Evolutionary conservation across 2,888 invertebrate species (phyloP).

Genomic region (Brachyptera putata): DNA sequence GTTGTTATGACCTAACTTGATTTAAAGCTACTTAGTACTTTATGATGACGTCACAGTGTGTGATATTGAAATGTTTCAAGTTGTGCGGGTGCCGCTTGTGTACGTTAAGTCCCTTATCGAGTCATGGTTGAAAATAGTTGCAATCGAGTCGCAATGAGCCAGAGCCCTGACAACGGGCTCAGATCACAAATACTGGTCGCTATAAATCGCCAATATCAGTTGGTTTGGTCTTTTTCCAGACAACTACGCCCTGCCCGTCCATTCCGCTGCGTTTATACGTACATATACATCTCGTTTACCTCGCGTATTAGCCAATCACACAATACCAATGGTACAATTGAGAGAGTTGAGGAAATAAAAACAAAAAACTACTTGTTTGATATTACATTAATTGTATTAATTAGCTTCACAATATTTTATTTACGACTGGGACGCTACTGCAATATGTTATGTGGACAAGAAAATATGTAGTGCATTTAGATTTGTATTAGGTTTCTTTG

Average conservation of each 20-base stretch:
- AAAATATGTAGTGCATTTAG: slow-evolving; percentile 13
- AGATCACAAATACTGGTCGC: slow-evolving; percentile 18
- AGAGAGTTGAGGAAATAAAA: too few species aligned
- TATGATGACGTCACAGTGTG: background rate
- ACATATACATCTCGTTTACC: background rate
- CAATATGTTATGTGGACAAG: slow-evolving; percentile 4
- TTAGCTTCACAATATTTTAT: slow-evolving; percentile 19
- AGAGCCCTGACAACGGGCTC: background rate
- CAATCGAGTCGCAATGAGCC: background rate
- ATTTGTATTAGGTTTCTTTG: background rate
- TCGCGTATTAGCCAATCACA: background rate
- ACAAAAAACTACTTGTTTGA: background rate
- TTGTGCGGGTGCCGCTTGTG: background rate
- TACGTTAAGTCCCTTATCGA: background rate
- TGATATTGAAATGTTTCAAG: too few species aligned
- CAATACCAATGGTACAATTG: background rate
- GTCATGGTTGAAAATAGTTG: slow-evolving; percentile 4
- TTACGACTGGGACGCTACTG: slow-evolving; percentile 8
- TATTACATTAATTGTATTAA: slow-evolving; percentile 22
- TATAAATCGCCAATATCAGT: slow-evolving; percentile 22
- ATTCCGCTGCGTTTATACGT: background rate
- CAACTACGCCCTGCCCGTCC: slow-evolving; percentile 5
- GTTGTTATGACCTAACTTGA: background rate
- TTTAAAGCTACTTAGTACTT: background rate
- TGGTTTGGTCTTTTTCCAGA: slow-evolving; percentile 1